These are phyloP conservation scores for Hepsetus odoe DNA, from an alignment of 2,113 vertebrate species.

Conservation along the genomic window DNA sequence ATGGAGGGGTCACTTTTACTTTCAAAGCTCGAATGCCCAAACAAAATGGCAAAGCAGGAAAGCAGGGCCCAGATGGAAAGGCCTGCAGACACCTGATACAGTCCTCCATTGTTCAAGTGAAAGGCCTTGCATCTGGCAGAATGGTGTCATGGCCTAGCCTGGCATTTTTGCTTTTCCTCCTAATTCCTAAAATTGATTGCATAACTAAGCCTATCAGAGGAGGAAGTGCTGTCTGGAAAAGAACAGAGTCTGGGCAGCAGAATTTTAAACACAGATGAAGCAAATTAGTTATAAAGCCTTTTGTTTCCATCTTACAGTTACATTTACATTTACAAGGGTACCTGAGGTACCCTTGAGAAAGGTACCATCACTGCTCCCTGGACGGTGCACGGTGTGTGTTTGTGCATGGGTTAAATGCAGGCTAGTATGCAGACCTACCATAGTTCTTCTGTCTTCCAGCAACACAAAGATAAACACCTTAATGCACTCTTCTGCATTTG, in stretches of 20 bases:
- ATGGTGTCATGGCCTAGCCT: constrained; percentile 9
- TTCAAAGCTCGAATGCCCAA: constrained; percentile 43
- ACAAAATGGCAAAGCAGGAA: constrained; percentile 62
- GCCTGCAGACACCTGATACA: constrained; percentile 53
- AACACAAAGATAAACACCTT: no score
- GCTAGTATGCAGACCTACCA: no score
- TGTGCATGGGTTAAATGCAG: no score
- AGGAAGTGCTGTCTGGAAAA: not conserved
- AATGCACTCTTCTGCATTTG: no score
- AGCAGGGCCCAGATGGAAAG: constrained; percentile 1
- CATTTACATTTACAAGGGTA: no score
- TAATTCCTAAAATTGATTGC: constrained; percentile 34
- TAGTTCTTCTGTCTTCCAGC: no score
- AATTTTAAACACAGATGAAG: not conserved
- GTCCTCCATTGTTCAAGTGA: constrained; percentile 47
- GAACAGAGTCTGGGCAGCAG: constrained; percentile 1
- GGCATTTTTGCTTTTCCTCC: constrained; percentile 41
- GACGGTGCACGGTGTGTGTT: no score
- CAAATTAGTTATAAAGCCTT: not conserved
- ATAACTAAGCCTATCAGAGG: constrained; percentile 42
- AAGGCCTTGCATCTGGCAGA: constrained; percentile 37
- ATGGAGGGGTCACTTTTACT: constrained; percentile 47
- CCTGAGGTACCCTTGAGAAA: no score
- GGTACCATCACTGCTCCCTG: no score
- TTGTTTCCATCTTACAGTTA: no score